Conservation (phyloP, 2,888 invertebrate genomes). For the Microctonus hyperodae region DNA sequence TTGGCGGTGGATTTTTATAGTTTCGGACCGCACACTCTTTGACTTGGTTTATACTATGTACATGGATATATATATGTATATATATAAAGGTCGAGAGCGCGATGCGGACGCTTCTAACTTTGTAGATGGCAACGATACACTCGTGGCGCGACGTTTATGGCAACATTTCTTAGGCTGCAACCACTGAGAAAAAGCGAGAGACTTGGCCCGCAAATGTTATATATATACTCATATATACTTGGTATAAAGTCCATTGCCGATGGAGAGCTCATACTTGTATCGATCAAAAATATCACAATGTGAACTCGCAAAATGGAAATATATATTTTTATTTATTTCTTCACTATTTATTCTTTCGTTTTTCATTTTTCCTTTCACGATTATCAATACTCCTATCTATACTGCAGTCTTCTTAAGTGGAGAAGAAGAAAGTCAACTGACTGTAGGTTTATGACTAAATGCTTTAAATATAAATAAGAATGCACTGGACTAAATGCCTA, state of each 20-base stretch:
- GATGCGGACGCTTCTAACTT: constrained; percentile 34
- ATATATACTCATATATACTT: constrained; percentile 20
- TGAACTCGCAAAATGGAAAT: constrained; percentile 16
- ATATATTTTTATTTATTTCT: not conserved
- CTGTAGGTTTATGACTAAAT: not conserved
- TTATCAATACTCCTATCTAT: not conserved
- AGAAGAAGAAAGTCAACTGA: not conserved
- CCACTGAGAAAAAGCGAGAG: constrained; percentile 14
- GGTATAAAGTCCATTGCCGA: constrained; percentile 16
- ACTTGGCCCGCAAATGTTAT: constrained; percentile 28
- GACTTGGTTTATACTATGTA: constrained; percentile 24
- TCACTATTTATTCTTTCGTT: not conserved
- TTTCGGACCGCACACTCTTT: constrained; percentile 36
- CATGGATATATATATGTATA: not conserved
- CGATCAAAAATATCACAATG: constrained; percentile 39
- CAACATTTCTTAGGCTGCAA: constrained; percentile 47
- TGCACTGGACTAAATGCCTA: not conserved
- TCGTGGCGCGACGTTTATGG: constrained; percentile 52
- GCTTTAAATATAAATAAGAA: not conserved
- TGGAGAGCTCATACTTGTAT: constrained; percentile 34
- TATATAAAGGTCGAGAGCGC: constrained; percentile 36
- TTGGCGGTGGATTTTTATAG: constrained; percentile 25
- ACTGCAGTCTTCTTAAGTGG: not conserved
- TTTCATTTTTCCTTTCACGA: not conserved
- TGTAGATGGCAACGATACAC: constrained; percentile 41